Percentiles rank a stretch among this genome's conserved stretches.
Conservation (phyloP, 92 coral and sea anemone genomes). For the Zoanthus sociatus region DNA sequence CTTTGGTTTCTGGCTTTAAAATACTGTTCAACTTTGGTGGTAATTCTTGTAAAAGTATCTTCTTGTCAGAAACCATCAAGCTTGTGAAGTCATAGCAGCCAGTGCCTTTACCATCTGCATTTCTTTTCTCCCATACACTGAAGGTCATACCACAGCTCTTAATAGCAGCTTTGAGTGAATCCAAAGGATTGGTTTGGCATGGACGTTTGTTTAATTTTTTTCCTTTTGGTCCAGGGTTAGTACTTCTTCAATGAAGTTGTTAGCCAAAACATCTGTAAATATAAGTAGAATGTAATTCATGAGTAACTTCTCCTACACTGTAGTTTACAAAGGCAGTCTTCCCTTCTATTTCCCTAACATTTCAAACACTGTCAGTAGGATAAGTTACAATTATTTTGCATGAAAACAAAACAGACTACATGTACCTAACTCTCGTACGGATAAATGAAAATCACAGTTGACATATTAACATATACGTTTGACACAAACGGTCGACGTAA, state of each 20-base stretch:
- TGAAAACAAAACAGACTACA: too few species aligned
- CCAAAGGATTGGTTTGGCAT: conserved; percentile 25
- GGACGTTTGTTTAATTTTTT: conserved; percentile 41
- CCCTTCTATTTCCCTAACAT: too few species aligned
- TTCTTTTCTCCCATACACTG: conserved; percentile 70
- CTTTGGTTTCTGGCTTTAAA: conserved; percentile 60
- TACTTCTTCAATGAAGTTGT: conserved; percentile 61
- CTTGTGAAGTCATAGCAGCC: conserved; percentile 73
- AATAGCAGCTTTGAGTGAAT: conserved; percentile 56
- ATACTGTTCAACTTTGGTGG: conserved; percentile 65
- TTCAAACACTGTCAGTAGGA: too few species aligned
- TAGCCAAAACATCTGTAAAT: conserved; percentile 56
- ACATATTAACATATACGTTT: too few species aligned
- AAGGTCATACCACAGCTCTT: conserved; percentile 74
- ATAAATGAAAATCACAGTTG: too few species aligned
- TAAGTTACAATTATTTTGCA: too few species aligned
- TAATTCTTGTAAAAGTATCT: conserved; percentile 41
- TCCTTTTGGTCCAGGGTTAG: conserved; percentile 45
- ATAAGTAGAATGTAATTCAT: too few species aligned
- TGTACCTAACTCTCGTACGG: conserved; percentile 1
- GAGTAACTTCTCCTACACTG: too few species aligned
- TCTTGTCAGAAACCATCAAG: conserved; percentile 72
- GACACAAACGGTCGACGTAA: too few species aligned
- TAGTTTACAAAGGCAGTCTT: too few species aligned
- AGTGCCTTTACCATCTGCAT: conserved; percentile 75